Evolutionary conservation across 1,140 invertebrate species (phyloP), one percentile per base, ranked within the genome.

Genomic region (Lineus longissimus): DNA sequence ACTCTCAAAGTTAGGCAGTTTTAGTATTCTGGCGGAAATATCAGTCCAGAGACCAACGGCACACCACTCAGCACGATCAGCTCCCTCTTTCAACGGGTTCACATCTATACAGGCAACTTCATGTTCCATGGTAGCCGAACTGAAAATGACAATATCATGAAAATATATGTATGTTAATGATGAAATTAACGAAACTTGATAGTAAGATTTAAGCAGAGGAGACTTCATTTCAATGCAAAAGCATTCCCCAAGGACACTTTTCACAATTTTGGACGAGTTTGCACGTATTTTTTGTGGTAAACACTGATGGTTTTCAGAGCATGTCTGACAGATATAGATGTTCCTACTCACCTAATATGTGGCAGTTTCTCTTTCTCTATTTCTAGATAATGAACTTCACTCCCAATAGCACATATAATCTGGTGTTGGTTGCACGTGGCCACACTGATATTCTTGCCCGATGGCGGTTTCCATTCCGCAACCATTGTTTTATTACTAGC

Each of bases 1-100:
- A 69, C 62, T 89, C 65, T 88, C 86, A 22, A 97, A 84, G 47
- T 86, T 83, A 0, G 94, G 93, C 55, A 98, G 73, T 2, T 86
- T 85, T 13, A 97, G 83, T 41, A 97, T 87, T 22, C 92, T 83
- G 25, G 94, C 92, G 0, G 94, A 96, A 69, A 98, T 97, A 73
- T 98, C 95, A 11, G 93, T 97, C 97, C 97, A 99, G 22, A 98
- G 84, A 0, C 96, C 97, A 40, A 98, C 92, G 22, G 93, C 93
- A 40, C 93, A 90, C 15, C 97, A 83, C 40, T 89, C 87, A 0
- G 91, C 86, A 27, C 84, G 84, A 22, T 86, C 85, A 59, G 76
- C 64, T 31, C 70, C 70, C 23, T 79, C 74, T 64, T 87, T 86
- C 1, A 96, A 81, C 0, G 94, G 91, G 6, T 91, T 94, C 19